These are phyloP conservation scores for Lepidocyrtinus sp. DNA, from an alignment of 2,888 invertebrate species.

Conservation along the genomic window DNA sequence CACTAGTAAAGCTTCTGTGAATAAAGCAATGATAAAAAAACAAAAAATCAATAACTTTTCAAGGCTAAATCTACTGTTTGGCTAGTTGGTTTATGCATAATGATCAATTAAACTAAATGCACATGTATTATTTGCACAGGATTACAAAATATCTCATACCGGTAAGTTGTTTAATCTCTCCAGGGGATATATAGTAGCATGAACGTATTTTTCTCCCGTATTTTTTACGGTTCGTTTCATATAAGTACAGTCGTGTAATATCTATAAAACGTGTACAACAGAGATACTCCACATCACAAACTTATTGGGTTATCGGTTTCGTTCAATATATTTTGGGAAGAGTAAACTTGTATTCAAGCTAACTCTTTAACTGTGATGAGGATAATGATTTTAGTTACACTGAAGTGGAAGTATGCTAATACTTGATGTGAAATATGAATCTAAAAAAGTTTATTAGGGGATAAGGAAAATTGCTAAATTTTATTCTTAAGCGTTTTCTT, in stretches of 20 bases:
- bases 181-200: background rate
- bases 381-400: background rate
- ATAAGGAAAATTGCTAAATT: background rate
- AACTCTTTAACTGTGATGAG: no score
- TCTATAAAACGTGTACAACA: background rate
- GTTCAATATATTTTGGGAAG: background rate
- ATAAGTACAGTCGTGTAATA: background rate
- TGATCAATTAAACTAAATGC: no score
- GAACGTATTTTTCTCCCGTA: no score
- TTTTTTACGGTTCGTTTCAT: background rate
- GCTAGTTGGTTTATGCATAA: no score
- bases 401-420: background rate
- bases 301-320: background rate
- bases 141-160: background rate
- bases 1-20: background rate
- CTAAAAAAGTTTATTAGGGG: no score
- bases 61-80: background rate
- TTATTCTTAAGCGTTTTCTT: slow-evolving; percentile 5
- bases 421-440: no score
- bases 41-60: background rate
- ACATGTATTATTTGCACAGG: no score
- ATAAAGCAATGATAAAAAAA: background rate
- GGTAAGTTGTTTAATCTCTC: background rate
- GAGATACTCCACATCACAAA: slow-evolving; percentile 5
- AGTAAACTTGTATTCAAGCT: no score